Base-by-base conservation (phyloP, 2,888 invertebrate species). In the Lithophane socia region DNA sequence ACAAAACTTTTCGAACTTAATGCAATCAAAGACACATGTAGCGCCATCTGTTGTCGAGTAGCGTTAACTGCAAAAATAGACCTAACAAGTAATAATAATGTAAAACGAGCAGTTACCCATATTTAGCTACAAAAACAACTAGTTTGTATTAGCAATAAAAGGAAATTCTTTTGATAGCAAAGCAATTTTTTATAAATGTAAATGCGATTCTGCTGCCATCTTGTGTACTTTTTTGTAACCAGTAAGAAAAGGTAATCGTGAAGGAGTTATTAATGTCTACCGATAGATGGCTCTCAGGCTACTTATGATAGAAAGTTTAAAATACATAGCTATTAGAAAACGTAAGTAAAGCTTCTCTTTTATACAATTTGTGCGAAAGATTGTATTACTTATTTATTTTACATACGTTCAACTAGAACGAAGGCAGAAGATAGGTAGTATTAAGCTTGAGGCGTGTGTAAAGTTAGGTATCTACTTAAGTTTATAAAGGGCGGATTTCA, bases 21-120 rank as follows among this genome's bases (percentile, higher is more conserved):
- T 9, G 5, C 9, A 47, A 4, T 3, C 0, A 52, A 29, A 42
- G 18, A 16, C 29, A 75, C 75, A 16, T 3, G 0, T 85, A 83
- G 67, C 78, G 90, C 85, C 90, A 91, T 89, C 93, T 93, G 79
- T 85, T 75, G 78, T 65, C 74, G 80, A 91, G 82, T 90, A 90
- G 89, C 64, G 0, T 1, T 0, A 60, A 66, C 42, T 66, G 18
- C 29, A 54, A 65, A 70, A 70, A 13, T 18, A 8, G 12, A 44
- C 16, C 5, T 13, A 0, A 21, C 18, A 44, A 21, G 3, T 13
- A 0, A 21, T 13, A 8, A 5, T 12, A 52, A 9, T n/a, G 16
- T 37, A 13, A 4, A 18, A n/a, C 0, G 0, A 37, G 21, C 13
- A 18, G 2, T 18, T 44, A 44, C 54, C 9, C 9, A 16, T 4